Base-by-base conservation (phyloP, 2,888 invertebrate genomes). In the Ectemnius cavifrons region DNA sequence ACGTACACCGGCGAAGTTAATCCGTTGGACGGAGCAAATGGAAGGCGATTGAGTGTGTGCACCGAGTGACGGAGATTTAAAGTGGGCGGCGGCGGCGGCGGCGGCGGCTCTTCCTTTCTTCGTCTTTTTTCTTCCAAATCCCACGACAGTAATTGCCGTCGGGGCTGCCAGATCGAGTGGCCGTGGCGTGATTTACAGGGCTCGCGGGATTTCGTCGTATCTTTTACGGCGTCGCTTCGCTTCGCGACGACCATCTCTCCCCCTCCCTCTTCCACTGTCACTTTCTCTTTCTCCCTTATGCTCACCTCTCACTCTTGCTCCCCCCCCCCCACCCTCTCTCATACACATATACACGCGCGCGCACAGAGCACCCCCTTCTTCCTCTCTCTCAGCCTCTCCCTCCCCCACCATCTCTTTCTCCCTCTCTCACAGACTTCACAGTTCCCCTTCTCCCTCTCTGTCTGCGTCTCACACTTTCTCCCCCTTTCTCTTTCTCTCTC, bases 111-210 rank as follows among this genome's bases (percentile, higher is more conserved):
- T 37, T 37, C 37, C 37, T 37, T 37, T 37, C 37, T 37, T 37
- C 67, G 57, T 13, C 27, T 18, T 75, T 71, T 16, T 18, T 59
- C 78, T 71, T 75, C 56, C 58, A 20, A 62, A 49, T 75, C 79
- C 78, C 79, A 68, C 52, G 75, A 64, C 73, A 73, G 73, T 79
- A 78, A 79, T 79, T 75, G 79, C 73, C 63, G 70, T 69, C 63
- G 16, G 63, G 58, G 49, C 46, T 59, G 49, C 63, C 57, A 61
- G 71, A 77, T 79, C 63, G 77, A 77, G 77, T 70, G 69, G 68
- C 63, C 27, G 66, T 71, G 20, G 52, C 62, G 77, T 73, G 79
- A 79, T 79, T 79, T 79, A 79, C 73, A 52, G 68, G 49, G 46
- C 79, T 57, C 70, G 11, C 20, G 78, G 75, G 79, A 79, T 65